Conservation (phyloP, 2,113 vertebrate species). For the Sula dactylatra region DNA sequence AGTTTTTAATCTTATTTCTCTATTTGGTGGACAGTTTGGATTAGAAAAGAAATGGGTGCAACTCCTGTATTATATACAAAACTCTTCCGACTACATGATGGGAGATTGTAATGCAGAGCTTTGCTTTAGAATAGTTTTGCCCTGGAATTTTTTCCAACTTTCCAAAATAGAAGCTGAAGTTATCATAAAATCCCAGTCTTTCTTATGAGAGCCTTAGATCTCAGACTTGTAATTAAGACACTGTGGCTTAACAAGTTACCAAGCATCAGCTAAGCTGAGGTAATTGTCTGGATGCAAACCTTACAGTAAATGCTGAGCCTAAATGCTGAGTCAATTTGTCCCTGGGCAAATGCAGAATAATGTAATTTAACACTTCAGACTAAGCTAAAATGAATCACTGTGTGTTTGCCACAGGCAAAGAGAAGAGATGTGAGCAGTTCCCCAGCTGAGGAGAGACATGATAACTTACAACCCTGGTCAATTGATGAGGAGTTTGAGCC, state of each 20-base stretch:
- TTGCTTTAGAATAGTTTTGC: slow-evolving; percentile 17
- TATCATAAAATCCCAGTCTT: slow-evolving; percentile 40
- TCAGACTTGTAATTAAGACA: slow-evolving; percentile 51
- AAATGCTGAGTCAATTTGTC: slow-evolving; percentile 65
- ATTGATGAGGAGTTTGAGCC: not conserved
- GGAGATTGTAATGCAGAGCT: not conserved
- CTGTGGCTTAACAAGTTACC: slow-evolving; percentile 40
- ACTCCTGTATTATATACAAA: slow-evolving; percentile 28
- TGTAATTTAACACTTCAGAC: slow-evolving; percentile 42
- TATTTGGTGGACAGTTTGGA: slow-evolving; percentile 29
- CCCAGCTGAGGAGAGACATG: not conserved
- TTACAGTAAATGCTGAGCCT: slow-evolving; percentile 30
- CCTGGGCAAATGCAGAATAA: slow-evolving; percentile 26
- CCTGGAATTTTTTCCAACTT: slow-evolving; percentile 6
- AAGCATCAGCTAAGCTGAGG: slow-evolving; percentile 41
- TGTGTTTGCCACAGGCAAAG: not conserved
- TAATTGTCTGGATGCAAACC: slow-evolving; percentile 59
- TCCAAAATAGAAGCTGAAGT: slow-evolving; percentile 23
- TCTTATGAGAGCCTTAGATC: slow-evolving; percentile 18
- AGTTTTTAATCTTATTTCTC: slow-evolving; percentile 44
- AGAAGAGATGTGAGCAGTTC: not conserved
- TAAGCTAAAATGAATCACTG: not conserved
- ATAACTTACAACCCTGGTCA: not conserved
- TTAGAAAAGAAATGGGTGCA: slow-evolving; percentile 22
- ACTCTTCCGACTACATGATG: not conserved